Evolutionary conservation across 2,113 vertebrate genomes (phyloP), one percentile per base, ranked within the genome.

Genomic region (Phalacrocorax carbo): DNA sequence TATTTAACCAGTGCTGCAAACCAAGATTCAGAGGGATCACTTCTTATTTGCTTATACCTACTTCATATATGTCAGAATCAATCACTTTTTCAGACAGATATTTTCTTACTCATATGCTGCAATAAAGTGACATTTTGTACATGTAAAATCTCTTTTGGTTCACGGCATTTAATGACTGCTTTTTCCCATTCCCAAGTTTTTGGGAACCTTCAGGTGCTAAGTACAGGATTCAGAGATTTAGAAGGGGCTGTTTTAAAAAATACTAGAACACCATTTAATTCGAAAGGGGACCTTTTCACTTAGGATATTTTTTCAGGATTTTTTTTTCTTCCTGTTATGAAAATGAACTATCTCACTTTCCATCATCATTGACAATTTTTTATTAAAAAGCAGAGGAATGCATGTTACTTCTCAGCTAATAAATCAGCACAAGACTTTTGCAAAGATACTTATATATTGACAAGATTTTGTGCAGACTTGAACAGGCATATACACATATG

Each of bases 31-130:
- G 75, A 88, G 32, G 49, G 49, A 94, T 93, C 62, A 32, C 34
- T 85, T 94, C 79, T 90, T 94, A 94, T 95, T 97, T 94, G 69
- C 44, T 69, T 82, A 87, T 88, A 94, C 40, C 58, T 94, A 73
- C 29, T 90, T 95, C 87, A 52, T 71, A 64, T 44, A 83, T 90
- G 86, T 88, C 78, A 86, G 78, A 96, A 88, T 93, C 70, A 86
- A 95, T 81, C 82, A 78, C 44, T 77, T 86, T 66, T 94, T 78
- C 7, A 1, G 87, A 82, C 75, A 95, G 70, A 86, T 87, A 34
- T 27, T 65, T 94, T 89, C 80, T 94, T 86, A 82, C 12, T 91
- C 69, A 9, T 42, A 69, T 13, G 8, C 26, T 42, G 2, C 46
- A 64, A 36, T 51, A 66, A 90, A 82, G 29, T 80, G 84, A 76